Evolutionary conservation across 64 coral and sea anemone species (phyloP).

Genomic region (Actinia equina): DNA sequence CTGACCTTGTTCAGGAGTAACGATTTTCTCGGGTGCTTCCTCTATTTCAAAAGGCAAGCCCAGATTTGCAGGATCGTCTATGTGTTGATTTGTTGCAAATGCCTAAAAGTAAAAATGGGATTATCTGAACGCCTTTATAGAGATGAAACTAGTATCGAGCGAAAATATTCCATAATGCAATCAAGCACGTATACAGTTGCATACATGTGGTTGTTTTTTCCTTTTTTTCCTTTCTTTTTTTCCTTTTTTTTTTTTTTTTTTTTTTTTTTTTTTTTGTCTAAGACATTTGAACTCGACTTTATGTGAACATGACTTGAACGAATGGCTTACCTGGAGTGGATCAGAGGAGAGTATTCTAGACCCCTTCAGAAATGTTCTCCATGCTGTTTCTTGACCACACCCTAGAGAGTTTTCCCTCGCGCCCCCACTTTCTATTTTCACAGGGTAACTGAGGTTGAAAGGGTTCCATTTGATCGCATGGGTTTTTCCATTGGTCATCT

Average conservation of each 20-base stretch:
- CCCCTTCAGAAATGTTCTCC: constrained; percentile 14
- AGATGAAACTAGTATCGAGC: no score
- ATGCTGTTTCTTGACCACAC: constrained; percentile 1
- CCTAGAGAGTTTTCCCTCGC: not conserved
- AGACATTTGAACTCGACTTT: no score
- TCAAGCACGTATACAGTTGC: no score
- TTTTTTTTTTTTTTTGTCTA: no score
- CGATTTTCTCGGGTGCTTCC: not conserved
- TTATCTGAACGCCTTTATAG: not conserved
- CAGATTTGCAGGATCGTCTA: not conserved
- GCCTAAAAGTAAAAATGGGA: not conserved
- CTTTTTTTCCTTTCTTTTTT: no score
- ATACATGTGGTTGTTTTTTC: no score
- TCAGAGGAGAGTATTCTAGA: not conserved
- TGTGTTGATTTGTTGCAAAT: not conserved
- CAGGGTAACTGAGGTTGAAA: constrained; percentile 16
- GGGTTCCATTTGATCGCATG: not conserved
- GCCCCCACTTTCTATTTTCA: not conserved
- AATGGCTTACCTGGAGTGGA: not conserved
- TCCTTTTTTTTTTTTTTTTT: no score
- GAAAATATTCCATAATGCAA: no score
- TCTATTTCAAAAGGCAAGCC: not conserved
- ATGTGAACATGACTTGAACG: no score
- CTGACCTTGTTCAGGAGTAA: not conserved
- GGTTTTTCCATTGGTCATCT: not conserved